A percentile compares a stretch with the other conserved stretches of the same genome.
These are phyloP conservation scores for Ctenochaetus hawaiiensis DNA, from an alignment of 2,797 vertebrate genomes.

Conservation along the genomic window DNA sequence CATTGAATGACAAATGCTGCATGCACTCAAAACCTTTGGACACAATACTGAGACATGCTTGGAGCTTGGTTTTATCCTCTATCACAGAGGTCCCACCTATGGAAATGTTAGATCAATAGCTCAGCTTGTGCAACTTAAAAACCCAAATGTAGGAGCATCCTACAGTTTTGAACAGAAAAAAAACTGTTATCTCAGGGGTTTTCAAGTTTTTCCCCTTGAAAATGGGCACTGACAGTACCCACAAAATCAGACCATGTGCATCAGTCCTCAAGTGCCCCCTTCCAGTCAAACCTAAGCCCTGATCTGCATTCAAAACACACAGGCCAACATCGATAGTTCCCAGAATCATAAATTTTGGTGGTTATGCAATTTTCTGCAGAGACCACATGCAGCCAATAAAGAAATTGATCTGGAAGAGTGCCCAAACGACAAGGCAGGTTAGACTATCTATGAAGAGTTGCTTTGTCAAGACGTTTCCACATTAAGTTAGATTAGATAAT, in stretches of 20 bases:
- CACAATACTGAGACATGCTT: not conserved
- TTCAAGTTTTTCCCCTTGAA: not conserved
- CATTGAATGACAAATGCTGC: not conserved
- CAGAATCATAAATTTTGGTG: slow-evolving; percentile 65
- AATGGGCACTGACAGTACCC: not conserved
- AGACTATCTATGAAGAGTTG: slow-evolving; percentile 35
- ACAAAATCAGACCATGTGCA: slow-evolving; percentile 8
- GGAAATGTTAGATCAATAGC: not conserved
- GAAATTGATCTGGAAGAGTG: slow-evolving; percentile 65
- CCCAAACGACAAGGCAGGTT: slow-evolving; percentile 55
- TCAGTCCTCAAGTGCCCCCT: not conserved
- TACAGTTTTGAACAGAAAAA: not conserved
- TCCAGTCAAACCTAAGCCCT: slow-evolving; percentile 12
- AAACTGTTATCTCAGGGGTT: not conserved
- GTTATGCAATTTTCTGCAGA: slow-evolving; percentile 71
- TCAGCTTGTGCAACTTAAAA: not conserved
- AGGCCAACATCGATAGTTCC: slow-evolving; percentile 49
- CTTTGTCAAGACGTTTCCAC: slow-evolving; percentile 48
- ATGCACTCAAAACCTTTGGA: slow-evolving; percentile 8
- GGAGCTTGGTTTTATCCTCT: slow-evolving; percentile 1
- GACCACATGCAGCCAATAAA: slow-evolving; percentile 65
- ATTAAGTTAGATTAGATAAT: slow-evolving; percentile 40
- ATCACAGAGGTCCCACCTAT: not conserved
- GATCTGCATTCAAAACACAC: slow-evolving; percentile 64
- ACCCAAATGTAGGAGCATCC: not conserved